Percentiles rank a stretch among this genome's conserved stretches.
Evolutionary conservation across 2,888 invertebrate species (phyloP).

Genomic region (Ptychoptera albimana): DNA sequence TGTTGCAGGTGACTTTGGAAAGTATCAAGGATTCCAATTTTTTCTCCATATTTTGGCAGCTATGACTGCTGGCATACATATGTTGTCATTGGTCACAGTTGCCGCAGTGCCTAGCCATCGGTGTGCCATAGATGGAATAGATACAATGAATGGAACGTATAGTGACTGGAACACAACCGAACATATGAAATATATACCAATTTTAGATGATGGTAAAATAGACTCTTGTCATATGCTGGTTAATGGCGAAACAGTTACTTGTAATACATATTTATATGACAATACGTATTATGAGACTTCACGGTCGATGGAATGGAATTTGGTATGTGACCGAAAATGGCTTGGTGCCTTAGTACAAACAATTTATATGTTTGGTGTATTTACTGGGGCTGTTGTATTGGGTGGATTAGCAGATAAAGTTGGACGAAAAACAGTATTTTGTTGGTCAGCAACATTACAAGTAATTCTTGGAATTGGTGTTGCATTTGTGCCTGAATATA

Average conservation of each 20-base stretch:
- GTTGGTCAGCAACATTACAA: slow-evolving; percentile 58
- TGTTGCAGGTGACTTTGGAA: slow-evolving; percentile 61
- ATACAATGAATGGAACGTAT: slow-evolving; percentile 32
- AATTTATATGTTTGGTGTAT: slow-evolving; percentile 67
- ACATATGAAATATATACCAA: slow-evolving; percentile 39
- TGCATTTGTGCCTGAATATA: slow-evolving; percentile 63
- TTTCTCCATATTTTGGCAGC: slow-evolving; percentile 60
- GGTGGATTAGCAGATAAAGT: slow-evolving; percentile 67
- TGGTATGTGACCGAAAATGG: slow-evolving; percentile 67
- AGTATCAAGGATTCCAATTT: slow-evolving; percentile 66
- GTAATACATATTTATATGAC: slow-evolving; percentile 53
- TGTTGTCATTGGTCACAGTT: slow-evolving; percentile 65
- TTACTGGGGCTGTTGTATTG: slow-evolving; percentile 58
- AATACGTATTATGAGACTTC: slow-evolving; percentile 55
- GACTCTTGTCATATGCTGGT: slow-evolving; percentile 45
- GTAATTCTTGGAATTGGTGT: slow-evolving; percentile 52
- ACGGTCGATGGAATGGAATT: slow-evolving; percentile 65
- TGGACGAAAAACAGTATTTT: slow-evolving; percentile 64
- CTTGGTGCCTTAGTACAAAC: slow-evolving; percentile 67
- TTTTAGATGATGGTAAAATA: slow-evolving; percentile 36
- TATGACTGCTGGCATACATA: slow-evolving; percentile 65
- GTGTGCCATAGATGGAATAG: slow-evolving; percentile 36
- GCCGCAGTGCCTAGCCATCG: slow-evolving; percentile 46
- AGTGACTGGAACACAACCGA: slow-evolving; percentile 38
- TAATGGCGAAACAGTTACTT: slow-evolving; percentile 29